phyloP scores from a whole-genome alignment of 2,797 vertebrate species.

The Acanthiza pusilla region DNA sequence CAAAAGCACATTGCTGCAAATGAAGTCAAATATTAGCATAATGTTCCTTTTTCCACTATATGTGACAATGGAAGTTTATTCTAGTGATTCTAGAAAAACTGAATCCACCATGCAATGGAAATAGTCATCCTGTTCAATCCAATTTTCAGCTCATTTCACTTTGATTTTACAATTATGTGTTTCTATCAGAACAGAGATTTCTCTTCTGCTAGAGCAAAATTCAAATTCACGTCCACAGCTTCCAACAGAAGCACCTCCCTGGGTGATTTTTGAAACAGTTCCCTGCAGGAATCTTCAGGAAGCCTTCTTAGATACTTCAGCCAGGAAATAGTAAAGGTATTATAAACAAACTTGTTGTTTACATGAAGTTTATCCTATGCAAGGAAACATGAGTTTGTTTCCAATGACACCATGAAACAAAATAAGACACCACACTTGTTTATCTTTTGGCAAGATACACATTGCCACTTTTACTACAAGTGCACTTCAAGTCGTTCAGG shows the following conservation, averaged over 20 bases:
- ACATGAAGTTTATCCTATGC: neutral
- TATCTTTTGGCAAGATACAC: neutral
- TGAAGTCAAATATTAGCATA: neutral
- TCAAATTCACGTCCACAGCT: neutral
- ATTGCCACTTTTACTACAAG: neutral
- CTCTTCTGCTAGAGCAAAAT: neutral
- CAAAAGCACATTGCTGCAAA: neutral
- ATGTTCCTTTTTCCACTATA: neutral
- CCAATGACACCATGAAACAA: neutral
- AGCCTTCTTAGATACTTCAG: neutral
- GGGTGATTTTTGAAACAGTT: neutral
- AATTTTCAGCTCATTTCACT: neutral
- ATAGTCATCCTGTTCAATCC: neutral
- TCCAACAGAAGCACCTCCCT: neutral
- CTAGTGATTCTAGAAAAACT: neutral
- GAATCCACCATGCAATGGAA: neutral
- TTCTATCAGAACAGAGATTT: neutral
- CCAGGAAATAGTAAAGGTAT: neutral
- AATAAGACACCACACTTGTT: neutral
- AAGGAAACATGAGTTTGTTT: neutral
- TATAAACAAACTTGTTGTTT: neutral
- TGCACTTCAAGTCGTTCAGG: fast-evolving
- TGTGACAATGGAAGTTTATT: neutral
- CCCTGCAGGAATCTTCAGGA: neutral
- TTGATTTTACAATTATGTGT: neutral